These are phyloP conservation scores for Stomorhina lunata DNA, from an alignment of 2,888 invertebrate genomes.

Conservation along the genomic window DNA sequence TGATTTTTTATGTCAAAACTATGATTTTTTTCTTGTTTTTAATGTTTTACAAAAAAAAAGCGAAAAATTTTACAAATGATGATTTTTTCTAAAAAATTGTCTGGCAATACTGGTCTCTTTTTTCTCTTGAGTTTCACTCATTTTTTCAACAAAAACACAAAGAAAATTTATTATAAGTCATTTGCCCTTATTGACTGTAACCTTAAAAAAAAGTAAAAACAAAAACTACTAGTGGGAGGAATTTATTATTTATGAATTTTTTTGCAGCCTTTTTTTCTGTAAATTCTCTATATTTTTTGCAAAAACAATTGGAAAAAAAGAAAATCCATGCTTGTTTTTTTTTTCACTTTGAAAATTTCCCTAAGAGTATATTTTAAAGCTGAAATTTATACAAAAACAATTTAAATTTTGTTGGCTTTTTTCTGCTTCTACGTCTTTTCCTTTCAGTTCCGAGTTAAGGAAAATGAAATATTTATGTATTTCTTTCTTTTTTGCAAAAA, in stretches of 20 bases:
- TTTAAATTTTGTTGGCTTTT: not conserved
- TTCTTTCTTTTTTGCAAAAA: slow-evolving; percentile 15
- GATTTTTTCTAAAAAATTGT: too few species aligned
- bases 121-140: slow-evolving; percentile 32
- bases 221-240: slow-evolving; percentile 71
- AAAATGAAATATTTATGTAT: not conserved
- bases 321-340: slow-evolving; percentile 3
- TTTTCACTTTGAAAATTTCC: not conserved
- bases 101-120: not conserved
- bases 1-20: too few species aligned
- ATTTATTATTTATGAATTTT: slow-evolving; percentile 70
- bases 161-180: slow-evolving; percentile 60
- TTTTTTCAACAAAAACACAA: slow-evolving; percentile 23
- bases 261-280: slow-evolving; percentile 17
- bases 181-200: slow-evolving; percentile 74
- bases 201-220: slow-evolving; percentile 65
- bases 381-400: slow-evolving; percentile 2
- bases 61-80: too few species aligned
- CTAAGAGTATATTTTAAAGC: slow-evolving; percentile 22
- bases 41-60: too few species aligned
- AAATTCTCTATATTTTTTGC: slow-evolving; percentile 25
- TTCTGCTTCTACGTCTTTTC: slow-evolving; percentile 11
- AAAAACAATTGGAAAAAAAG: not conserved
- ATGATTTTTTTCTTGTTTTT: too few species aligned
- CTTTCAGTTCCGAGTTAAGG: not conserved